Base-by-base conservation (phyloP, 1,140 invertebrate genomes). In the Philopotamus ludificatus region DNA sequence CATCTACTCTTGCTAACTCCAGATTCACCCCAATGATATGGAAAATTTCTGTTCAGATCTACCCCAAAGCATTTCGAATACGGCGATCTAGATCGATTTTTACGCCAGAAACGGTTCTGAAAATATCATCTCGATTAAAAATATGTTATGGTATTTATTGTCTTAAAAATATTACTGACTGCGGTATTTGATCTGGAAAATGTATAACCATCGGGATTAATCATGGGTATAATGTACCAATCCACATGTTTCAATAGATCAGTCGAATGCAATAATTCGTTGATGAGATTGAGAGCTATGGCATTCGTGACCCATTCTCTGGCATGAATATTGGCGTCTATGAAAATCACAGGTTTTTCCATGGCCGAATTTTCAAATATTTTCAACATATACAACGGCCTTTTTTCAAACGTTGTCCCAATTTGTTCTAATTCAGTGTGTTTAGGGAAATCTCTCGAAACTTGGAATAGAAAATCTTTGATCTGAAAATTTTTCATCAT, bases 231-330 rank as follows among this genome's bases (percentile, higher is more conserved):
- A 57, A 89, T 84, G 73, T 85, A 83, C 84, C 85, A 87, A 71
- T 88, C 86, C 23, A 85, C 80, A 25, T 81, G 77, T 34, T 83
- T 73, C 9, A 87, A 72, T 3, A 53, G n/a, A 8, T 63, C 66
- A 7, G 77, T 74, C 44, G 79, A 76, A 47, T 80, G 73, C 0
- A 82, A 77, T 58, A 87, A 72, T 69, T 85, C 76, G 63, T 84
- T 74, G 65, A 88, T 83, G 15, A 87, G 77, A 72, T 86, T 89
- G 21, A 88, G 69, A 2, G 83, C 85, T 21, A 85, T 83, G 0
- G 87, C 83, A 0, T 85, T 84, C 2, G 87, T 80, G 26, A 88
- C 86, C 90, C 89, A 91, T 74, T 88, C 86, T 26, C 85, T 77
- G 3, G 84, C 84, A 71, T 88, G 86, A 55, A 85, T 84, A 20